Conservation (phyloP, 2,888 invertebrate genomes). For the Lasioglossum zephyrum region DNA sequence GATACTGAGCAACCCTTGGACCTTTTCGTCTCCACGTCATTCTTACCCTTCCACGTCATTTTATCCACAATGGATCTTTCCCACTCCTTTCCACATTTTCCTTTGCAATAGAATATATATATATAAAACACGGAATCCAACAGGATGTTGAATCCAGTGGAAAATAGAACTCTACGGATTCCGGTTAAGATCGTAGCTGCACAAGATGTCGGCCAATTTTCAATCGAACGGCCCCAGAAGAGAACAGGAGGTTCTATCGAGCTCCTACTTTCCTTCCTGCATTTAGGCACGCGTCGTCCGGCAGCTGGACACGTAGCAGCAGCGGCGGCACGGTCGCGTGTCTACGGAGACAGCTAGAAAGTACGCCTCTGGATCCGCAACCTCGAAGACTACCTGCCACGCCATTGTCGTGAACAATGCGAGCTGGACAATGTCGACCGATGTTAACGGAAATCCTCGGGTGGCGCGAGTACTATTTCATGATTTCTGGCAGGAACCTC, state of each 20-base stretch:
- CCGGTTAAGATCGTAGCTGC: neutral
- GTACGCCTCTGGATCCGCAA: constrained; percentile 66
- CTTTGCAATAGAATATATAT: too few species aligned
- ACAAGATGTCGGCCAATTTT: constrained; percentile 48
- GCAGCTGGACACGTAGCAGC: constrained; percentile 62
- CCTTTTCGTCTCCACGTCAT: too few species aligned
- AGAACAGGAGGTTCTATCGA: constrained; percentile 37
- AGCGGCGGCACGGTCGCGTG: constrained; percentile 72
- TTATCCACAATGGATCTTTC: too few species aligned
- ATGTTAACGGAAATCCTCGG: constrained; percentile 49
- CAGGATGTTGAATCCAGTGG: too few species aligned
- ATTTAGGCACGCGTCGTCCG: constrained; percentile 76
- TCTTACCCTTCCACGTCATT: too few species aligned
- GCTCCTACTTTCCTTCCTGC: constrained; percentile 76
- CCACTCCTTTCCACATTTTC: too few species aligned
- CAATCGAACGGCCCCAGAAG: constrained; percentile 59
- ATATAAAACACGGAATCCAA: too few species aligned
- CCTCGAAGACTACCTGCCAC: constrained; percentile 56
- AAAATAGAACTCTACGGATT: neutral
- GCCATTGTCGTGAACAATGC: constrained; percentile 64
- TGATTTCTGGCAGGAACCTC: constrained; percentile 33
- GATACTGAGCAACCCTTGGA: too few species aligned
- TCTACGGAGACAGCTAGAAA: constrained; percentile 78
- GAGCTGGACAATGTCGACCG: constrained; percentile 53
- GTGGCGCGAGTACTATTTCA: constrained; percentile 37